Conservation (phyloP, 1,140 invertebrate species). For the Plectus sambesii region DNA sequence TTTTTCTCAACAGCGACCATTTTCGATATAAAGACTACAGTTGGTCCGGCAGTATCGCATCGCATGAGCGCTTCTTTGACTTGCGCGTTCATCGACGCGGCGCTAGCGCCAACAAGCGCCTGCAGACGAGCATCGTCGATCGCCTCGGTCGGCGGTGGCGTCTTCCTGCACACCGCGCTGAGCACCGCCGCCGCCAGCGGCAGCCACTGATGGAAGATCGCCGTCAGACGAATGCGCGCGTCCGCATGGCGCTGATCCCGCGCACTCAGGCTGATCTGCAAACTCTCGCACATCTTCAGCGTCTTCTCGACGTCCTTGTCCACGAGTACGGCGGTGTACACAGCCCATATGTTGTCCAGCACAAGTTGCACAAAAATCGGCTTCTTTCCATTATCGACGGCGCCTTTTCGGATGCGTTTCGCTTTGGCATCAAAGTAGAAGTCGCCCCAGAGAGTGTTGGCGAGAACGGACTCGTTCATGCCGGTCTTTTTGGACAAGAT, state of each 20-base stretch:
- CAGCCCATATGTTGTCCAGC: slow-evolving; percentile 79
- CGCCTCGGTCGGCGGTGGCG: neutral
- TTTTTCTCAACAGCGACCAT: slow-evolving; percentile 61
- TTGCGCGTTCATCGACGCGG: neutral
- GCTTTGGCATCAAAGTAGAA: slow-evolving; percentile 77
- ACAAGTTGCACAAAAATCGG: slow-evolving; percentile 90
- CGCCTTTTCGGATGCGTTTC: slow-evolving; percentile 74
- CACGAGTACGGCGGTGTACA: slow-evolving; percentile 70
- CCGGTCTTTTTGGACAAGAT: slow-evolving; percentile 70
- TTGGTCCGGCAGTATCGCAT: no score
- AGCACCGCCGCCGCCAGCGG: slow-evolving; percentile 68
- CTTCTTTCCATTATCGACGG: slow-evolving; percentile 82
- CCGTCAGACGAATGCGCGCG: no score
- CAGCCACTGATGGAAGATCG: slow-evolving; percentile 77
- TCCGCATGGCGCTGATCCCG: no score
- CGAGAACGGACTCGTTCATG: slow-evolving; percentile 52
- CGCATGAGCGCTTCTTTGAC: neutral
- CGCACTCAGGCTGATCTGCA: no score
- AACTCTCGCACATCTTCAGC: no score
- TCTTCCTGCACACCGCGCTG: neutral
- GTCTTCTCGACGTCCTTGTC: slow-evolving; percentile 51
- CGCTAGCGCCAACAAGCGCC: neutral
- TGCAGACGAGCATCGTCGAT: neutral
- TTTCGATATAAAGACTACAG: slow-evolving; percentile 86
- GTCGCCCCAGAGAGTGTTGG: slow-evolving; percentile 61